Percentiles rank a stretch among this genome's conserved stretches.
Conservation (phyloP, 1,140 invertebrate genomes). For the Papilio polyxenes region DNA sequence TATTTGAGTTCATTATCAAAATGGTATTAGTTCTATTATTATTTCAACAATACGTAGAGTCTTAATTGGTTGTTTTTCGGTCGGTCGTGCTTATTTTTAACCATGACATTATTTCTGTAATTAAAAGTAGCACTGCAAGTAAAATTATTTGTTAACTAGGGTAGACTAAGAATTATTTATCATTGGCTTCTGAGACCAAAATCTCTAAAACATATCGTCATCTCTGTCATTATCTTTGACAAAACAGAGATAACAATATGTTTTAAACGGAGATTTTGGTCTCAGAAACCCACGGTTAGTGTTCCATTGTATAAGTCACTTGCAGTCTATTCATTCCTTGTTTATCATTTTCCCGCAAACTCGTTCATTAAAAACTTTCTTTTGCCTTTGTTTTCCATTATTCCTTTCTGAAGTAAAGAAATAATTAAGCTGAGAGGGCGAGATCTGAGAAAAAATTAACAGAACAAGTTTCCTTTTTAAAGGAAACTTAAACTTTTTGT, state of each 20-base stretch:
- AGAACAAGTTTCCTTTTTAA: constrained; percentile 18
- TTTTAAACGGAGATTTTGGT: neutral
- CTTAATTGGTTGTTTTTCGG: too few species aligned
- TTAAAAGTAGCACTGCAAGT: too few species aligned
- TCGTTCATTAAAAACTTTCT: constrained; percentile 30
- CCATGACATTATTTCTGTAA: too few species aligned
- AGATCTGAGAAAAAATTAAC: constrained; percentile 30
- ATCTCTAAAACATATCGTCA: too few species aligned
- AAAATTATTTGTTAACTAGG: too few species aligned
- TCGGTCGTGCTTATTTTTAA: too few species aligned
- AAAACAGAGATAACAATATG: neutral
- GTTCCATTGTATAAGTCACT: constrained; percentile 13
- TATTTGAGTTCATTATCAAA: too few species aligned
- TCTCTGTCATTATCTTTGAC: too few species aligned
- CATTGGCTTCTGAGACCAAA: too few species aligned
- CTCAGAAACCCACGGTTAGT: neutral
- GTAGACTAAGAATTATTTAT: too few species aligned
- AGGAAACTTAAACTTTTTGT: constrained; percentile 5
- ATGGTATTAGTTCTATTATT: too few species aligned
- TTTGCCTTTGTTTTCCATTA: constrained; percentile 33
- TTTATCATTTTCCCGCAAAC: constrained; percentile 25
- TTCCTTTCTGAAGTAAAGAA: constrained; percentile 26
- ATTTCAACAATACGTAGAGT: too few species aligned
- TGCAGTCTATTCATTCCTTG: constrained; percentile 14
- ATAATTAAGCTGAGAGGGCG: constrained; percentile 34